These are phyloP conservation scores for Tetropium fuscum DNA, from an alignment of 2,888 invertebrate species.

Conservation along the genomic window DNA sequence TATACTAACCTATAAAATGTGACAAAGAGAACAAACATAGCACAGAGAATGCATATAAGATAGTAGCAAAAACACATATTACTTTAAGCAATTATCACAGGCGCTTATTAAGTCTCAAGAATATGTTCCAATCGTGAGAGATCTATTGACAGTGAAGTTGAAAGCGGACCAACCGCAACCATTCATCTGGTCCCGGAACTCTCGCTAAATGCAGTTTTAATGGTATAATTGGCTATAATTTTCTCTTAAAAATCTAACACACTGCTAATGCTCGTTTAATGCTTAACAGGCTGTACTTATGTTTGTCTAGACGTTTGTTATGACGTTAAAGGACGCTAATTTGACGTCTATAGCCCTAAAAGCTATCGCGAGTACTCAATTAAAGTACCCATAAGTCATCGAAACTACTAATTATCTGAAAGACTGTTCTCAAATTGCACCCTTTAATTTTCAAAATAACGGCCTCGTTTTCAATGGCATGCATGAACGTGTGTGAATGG, in stretches of 20 bases:
- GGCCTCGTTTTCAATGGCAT: slow-evolving; percentile 8
- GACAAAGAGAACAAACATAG: no score
- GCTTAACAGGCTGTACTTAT: slow-evolving; percentile 56
- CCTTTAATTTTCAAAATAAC: slow-evolving; percentile 14
- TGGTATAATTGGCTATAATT: slow-evolving; percentile 28
- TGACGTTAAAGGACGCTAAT: slow-evolving; percentile 60
- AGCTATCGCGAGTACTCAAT: slow-evolving; percentile 16
- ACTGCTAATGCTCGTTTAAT: slow-evolving; percentile 55
- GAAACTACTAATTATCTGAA: slow-evolving; percentile 21
- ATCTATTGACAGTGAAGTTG: slow-evolving; percentile 1
- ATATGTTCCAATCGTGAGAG: no score
- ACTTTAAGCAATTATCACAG: no score
- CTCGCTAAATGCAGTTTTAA: slow-evolving; percentile 29
- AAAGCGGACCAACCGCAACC: background rate
- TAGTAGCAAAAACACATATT: no score
- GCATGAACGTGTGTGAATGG: slow-evolving; percentile 11
- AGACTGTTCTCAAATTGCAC: slow-evolving; percentile 21
- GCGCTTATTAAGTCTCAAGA: no score
- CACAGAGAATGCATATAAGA: no score
- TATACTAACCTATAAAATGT: no score
- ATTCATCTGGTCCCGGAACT: slow-evolving; percentile 11
- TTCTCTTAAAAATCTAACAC: slow-evolving; percentile 50
- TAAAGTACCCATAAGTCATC: slow-evolving; percentile 24
- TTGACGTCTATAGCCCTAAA: slow-evolving; percentile 54
- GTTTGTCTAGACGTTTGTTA: slow-evolving; percentile 54